Evolutionary conservation across 2,888 invertebrate species (phyloP), one percentile per base, ranked within the genome.

Genomic region (Cataglyphis altisquamis): DNA sequence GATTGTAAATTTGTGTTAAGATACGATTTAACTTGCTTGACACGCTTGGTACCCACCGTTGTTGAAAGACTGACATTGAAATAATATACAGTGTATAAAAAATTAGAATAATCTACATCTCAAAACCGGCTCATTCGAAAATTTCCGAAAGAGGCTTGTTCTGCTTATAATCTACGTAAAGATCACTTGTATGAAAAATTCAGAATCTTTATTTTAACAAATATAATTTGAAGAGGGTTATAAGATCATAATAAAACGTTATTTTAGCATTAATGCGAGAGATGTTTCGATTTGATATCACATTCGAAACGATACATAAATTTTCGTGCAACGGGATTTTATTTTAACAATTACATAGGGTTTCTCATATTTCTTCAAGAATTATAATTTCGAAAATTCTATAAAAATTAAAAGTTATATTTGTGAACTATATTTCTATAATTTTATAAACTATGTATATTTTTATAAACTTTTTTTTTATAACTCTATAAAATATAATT

Each of bases 1-100:
- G 45, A 60, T 60, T 32, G 45, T 45, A 21, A 45, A 67, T 18
- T 15, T 45, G 32, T n/a, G 6, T 32, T 12, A 62, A 68, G 78
- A 80, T 80, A 68, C 18, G 25, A 68, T 80, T 48, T 80, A 60
- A 36, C 25, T 60, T 12, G 57, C 67, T 77, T 67, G 41, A 67
- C 32, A 21, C 41, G 57, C 55, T 67, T 29, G 75, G 25, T 36
- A 39, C 25, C n/a, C 25, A 36, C 60, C 36, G 21, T 48, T 66
- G 21, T 68, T 60, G n/a, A 25, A 62, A 68, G 41, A 45, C 48
- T 52, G 45, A n/a, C 45, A 60, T 62, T 68, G n/a, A 60, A 67
- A 41, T 67, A 41, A n/a, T 32, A 52, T 1, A 55, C 4, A 48
- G 39, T 8, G 39, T 25, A 32, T 45, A 45, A 67, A 32, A 45